Evolutionary conservation across 2,113 vertebrate genomes (phyloP), one percentile per base, ranked within the genome.

Genomic region (Ornithorhynchus anatinus): DNA sequence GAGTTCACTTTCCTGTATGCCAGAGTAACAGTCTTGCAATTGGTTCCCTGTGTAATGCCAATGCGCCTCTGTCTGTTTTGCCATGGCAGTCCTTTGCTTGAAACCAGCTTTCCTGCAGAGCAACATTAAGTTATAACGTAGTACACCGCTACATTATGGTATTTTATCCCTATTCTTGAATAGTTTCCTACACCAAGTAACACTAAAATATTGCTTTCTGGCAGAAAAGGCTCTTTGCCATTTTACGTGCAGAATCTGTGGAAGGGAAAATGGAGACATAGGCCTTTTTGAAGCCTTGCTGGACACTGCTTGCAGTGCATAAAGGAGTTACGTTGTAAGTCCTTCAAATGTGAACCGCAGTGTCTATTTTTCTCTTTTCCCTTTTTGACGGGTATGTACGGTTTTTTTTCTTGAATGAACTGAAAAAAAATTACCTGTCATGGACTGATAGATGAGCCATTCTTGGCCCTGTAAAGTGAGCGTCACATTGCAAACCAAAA

Each of bases 371-470:
- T 48, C 19, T 72, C 40, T 43, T 16, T 63, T 56, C 40, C 17
- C 16, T 48, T 84, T 61, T 65, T 64, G 70, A 68, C 64, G 48
- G 59, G 38, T 83, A 73, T 20, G 31, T 77, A 14, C 62, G 29
- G 57, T 19, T 59, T 75, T 84, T 79, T 79, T 4, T 74, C 17
- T 36, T 75, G 22, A 2, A 10, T n/a, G 6, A 67, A 11, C 40
- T 71, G 64, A 33, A 5, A 57, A 57, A 82, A 53, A 62, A 3
- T 83, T 74, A 75, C 31, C 7, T 78, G 12, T 36, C 5, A 25
- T 45, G 37, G 6, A 14, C 2, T 20, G n/a, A 23, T 64, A 15
- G 14, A 33, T 75, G 54, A 77, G 60, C 40, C 58, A 8, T 51
- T 32, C 27, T 8, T 27, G 4, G 51, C 1, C 8, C 7, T 36